Conservation (phyloP, 35 echinoderm and acorn worm species). For the Hemicentrotus pulcherrimus region DNA sequence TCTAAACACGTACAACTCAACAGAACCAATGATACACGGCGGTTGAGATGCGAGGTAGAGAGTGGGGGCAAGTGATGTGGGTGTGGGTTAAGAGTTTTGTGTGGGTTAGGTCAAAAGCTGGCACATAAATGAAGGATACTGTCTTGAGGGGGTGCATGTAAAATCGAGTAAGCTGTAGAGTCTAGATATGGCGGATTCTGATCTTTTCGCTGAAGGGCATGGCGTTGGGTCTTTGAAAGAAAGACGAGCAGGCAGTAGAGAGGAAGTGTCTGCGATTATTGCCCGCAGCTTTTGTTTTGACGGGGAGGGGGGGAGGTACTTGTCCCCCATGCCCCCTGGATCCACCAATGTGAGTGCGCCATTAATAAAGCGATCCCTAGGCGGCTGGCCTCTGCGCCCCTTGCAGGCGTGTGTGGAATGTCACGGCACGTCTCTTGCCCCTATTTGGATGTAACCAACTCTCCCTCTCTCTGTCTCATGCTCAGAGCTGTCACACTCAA, state of each 20-base stretch:
- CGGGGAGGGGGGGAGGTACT: neutral
- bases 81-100: conserved; percentile 7
- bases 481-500: conserved; percentile 15
- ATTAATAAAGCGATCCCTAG: conserved; percentile 3
- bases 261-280: neutral
- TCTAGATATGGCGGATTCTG: neutral
- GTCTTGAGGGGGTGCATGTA: neutral
- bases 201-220: neutral
- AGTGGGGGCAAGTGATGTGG: neutral
- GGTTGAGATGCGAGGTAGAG: neutral
- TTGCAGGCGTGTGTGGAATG: conserved; percentile 8
- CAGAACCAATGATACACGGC: neutral
- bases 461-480: conserved; percentile 8
- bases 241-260: neutral
- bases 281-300: neutral
- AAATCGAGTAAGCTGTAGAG: neutral
- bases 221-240: neutral
- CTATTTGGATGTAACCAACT: conserved; percentile 18
- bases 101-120: neutral
- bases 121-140: neutral
- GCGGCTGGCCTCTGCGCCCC: conserved; percentile 10
- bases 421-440: neutral
- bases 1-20: neutral
- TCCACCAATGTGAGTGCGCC: neutral
- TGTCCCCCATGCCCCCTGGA: neutral